Conservation (phyloP, 2,113 vertebrate species). For the Orcinus orca region DNA sequence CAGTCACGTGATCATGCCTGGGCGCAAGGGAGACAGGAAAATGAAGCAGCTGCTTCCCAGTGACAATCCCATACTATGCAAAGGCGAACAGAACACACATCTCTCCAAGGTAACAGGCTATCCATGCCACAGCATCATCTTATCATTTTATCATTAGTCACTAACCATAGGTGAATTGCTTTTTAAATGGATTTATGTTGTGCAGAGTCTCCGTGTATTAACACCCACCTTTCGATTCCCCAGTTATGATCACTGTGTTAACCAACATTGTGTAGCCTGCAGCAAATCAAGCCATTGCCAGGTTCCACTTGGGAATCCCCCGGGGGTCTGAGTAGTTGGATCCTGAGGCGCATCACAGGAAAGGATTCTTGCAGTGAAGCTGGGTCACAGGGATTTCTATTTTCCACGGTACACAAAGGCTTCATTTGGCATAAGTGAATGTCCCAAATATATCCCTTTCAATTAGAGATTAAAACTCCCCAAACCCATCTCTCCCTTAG, state of each 20-base stretch:
- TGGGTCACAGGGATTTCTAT: not conserved
- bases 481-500: not conserved
- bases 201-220: not conserved
- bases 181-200: not conserved
- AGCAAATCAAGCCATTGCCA: not conserved
- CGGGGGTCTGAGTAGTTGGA: not conserved
- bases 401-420: too few relatives aligned
- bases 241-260: not conserved
- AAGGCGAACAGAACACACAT: not conserved
- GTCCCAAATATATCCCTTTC: not conserved
- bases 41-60: not conserved
- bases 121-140: not conserved
- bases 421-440: not conserved
- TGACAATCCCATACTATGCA: accelerated
- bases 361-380: not conserved
- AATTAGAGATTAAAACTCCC: not conserved
- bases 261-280: not conserved
- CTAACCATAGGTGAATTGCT: not conserved
- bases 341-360: not conserved
- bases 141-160: not conserved
- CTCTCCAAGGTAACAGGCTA: not conserved
- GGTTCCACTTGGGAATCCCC: not conserved
- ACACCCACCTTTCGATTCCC: not conserved
- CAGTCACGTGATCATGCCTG: not conserved
- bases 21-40: not conserved